Percentiles rank a stretch among this genome's conserved stretches.
phyloP scores from a whole-genome alignment of 2,888 invertebrate species.

The Priocnemis perturbator region DNA sequence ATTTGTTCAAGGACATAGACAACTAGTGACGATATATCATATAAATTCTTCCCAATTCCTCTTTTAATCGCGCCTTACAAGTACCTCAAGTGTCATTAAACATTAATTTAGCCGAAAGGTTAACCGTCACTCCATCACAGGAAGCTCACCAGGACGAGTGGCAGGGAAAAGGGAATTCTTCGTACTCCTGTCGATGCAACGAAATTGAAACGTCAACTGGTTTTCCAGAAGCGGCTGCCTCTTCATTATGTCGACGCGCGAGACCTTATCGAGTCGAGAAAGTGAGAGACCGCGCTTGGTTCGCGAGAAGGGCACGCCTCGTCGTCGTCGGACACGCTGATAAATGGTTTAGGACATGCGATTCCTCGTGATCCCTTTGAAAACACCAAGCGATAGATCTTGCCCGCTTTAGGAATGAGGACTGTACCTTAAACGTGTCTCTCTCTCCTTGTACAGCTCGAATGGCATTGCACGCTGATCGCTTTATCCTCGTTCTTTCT shows the following conservation, averaged over 20 bases:
- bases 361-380: slow-evolving; percentile 56
- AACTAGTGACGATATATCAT: too few species aligned
- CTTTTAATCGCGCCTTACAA: too few species aligned
- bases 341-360: slow-evolving; percentile 59
- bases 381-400: slow-evolving; percentile 53
- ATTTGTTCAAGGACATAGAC: too few species aligned
- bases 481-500: slow-evolving; percentile 28
- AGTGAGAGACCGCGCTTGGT: slow-evolving; percentile 21
- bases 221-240: slow-evolving; percentile 51
- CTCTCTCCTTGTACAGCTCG: slow-evolving; percentile 23
- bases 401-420: slow-evolving; percentile 48
- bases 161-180: background rate
- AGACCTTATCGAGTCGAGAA: slow-evolving; percentile 45
- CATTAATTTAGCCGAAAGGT: too few species aligned
- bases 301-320: slow-evolving; percentile 43
- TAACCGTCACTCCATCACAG: too few species aligned
- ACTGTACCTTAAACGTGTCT: slow-evolving; percentile 32
- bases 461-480: slow-evolving; percentile 24
- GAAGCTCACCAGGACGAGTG: too few species aligned
- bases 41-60: too few species aligned
- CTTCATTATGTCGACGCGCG: slow-evolving; percentile 51
- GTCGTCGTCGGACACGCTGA: slow-evolving; percentile 48
- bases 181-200: slow-evolving; percentile 30
- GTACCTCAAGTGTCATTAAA: too few species aligned
- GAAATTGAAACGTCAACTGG: slow-evolving; percentile 54